These are phyloP conservation scores for Thera obeliscata DNA, from an alignment of 2,888 invertebrate genomes.

Conservation along the genomic window DNA sequence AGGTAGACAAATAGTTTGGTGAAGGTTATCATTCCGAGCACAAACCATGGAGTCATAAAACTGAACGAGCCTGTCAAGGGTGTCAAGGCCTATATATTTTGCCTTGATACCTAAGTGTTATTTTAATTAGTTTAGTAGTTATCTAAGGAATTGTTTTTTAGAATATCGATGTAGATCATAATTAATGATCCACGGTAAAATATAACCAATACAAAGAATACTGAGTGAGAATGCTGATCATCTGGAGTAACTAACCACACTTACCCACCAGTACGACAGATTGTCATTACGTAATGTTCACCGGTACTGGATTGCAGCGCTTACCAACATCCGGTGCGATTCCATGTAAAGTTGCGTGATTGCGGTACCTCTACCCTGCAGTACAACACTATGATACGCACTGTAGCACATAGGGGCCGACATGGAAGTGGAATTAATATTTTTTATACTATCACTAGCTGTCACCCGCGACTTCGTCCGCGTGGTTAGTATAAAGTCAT, in stretches of 20 bases:
- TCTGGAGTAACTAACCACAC: slow-evolving; percentile 19
- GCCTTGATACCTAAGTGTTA: too few species aligned
- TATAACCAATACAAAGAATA: not conserved
- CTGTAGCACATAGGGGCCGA: slow-evolving; percentile 3
- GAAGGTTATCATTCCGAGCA: not conserved
- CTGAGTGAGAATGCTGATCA: slow-evolving; percentile 16
- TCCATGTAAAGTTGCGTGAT: slow-evolving; percentile 53
- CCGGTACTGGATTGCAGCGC: slow-evolving; percentile 50
- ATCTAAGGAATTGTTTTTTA: too few species aligned
- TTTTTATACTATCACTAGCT: too few species aligned
- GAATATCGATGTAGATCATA: too few species aligned
- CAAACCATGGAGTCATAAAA: too few species aligned
- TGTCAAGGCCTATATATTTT: too few species aligned
- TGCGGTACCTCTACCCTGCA: not conserved
- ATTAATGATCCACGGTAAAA: too few species aligned
- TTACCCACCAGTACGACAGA: slow-evolving; percentile 21
- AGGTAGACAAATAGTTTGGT: not conserved
- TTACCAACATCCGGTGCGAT: slow-evolving; percentile 62
- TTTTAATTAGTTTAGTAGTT: too few species aligned
- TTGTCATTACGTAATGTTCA: slow-evolving; percentile 41
- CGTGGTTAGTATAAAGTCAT: too few species aligned
- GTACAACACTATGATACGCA: slow-evolving; percentile 1
- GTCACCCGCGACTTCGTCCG: too few species aligned
- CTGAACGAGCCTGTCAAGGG: too few species aligned
- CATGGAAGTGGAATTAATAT: not conserved